phyloP scores from a whole-genome alignment of 2,113 vertebrate genomes.

The Guaruba guarouba region DNA sequence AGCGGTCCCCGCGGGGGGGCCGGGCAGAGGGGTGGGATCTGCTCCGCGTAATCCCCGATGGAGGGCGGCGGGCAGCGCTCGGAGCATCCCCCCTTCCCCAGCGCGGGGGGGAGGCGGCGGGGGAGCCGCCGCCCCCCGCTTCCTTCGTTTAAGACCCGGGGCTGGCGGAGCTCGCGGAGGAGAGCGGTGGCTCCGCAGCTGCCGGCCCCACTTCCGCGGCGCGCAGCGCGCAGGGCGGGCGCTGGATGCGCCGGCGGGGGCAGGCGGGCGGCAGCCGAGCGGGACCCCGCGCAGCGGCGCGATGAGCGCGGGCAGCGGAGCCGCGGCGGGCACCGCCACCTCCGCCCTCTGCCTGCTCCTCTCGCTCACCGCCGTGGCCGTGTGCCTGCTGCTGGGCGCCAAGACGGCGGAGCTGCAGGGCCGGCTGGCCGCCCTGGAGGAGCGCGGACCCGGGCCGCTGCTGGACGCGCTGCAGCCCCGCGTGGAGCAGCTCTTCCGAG shows the following conservation, averaged over 20 bases:
- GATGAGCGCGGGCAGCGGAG: neutral
- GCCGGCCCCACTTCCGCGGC: neutral
- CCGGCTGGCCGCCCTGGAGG: constrained; percentile 81
- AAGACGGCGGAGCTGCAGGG: constrained; percentile 84
- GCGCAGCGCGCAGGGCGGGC: neutral
- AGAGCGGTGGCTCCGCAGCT: neutral
- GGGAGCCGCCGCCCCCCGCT: constrained; percentile 34
- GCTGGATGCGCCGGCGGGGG: constrained; percentile 1
- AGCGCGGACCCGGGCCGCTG: constrained; percentile 69
- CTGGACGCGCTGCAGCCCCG: constrained; percentile 76
- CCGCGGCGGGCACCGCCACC: constrained; percentile 21
- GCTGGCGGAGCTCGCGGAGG: neutral
- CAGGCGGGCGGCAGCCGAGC: neutral
- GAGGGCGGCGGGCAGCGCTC: neutral
- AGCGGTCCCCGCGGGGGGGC: neutral
- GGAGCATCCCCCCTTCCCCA: neutral
- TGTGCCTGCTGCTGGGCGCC: constrained; percentile 85
- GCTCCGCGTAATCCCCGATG: constrained; percentile 25
- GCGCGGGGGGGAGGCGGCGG: neutral
- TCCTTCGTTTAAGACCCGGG: constrained; percentile 3
- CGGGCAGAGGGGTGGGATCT: constrained; percentile 1
- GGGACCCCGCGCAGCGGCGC: neutral
- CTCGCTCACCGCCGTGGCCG: constrained; percentile 81
- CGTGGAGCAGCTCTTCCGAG: constrained; percentile 80
- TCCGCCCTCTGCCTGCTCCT: constrained; percentile 75